Conservation (phyloP, 1,140 invertebrate species). For the Bombus terrestris region DNA sequence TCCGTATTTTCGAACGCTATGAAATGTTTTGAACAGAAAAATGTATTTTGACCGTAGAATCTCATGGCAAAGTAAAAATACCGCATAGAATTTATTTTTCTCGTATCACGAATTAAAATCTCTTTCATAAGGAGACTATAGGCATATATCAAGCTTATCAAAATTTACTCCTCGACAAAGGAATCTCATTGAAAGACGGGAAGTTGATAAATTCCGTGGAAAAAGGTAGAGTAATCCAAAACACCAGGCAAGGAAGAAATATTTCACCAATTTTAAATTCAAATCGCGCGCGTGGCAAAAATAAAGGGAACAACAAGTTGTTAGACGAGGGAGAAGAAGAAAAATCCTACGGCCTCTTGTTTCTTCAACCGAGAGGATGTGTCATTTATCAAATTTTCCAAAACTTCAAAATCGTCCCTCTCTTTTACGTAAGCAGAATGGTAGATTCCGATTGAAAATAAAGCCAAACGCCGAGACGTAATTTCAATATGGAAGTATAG, state of each 20-base stretch:
- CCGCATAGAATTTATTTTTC: neutral
- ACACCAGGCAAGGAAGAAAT: neutral
- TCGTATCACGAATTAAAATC: neutral
- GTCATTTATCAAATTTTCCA: neutral
- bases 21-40: neutral
- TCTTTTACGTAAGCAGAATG: neutral
- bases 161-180: neutral
- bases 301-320: neutral
- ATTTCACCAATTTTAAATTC: neutral
- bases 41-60: neutral
- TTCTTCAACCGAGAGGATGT: rapidly evolving
- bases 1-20: too few relatives aligned
- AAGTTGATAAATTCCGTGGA: neutral
- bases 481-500: neutral
- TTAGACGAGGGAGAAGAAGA: neutral
- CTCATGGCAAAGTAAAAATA: neutral
- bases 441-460: too few relatives aligned
- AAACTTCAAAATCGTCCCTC: neutral
- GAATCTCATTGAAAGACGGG: neutral
- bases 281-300: neutral
- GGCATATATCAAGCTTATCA: neutral
- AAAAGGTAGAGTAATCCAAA: neutral
- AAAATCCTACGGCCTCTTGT: neutral
- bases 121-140: neutral
- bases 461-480: neutral